Evolutionary conservation across 2,888 invertebrate species (phyloP).

Genomic region (Quadroppia sp.): DNA sequence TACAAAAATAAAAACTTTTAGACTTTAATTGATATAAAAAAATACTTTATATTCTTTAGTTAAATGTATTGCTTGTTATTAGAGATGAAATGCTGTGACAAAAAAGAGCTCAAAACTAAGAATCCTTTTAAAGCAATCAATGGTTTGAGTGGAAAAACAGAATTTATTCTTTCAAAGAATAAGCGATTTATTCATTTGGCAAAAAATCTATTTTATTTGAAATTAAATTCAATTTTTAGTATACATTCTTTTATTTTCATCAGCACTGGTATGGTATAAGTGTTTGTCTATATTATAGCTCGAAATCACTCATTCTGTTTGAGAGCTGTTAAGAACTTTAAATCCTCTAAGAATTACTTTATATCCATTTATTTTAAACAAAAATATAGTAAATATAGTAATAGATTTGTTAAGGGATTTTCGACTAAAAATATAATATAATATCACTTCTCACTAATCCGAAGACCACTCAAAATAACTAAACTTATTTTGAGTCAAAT

Average conservation of each 20-base stretch:
- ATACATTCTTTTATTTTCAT: neutral
- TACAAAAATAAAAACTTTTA: neutral
- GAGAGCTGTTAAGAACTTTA: constrained; percentile 36
- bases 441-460: constrained; percentile 30
- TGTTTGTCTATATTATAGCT: neutral
- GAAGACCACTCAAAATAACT: neutral
- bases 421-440: neutral
- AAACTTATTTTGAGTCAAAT: too few relatives aligned
- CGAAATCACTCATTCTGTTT: constrained; percentile 35
- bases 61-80: neutral
- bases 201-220: constrained; percentile 28
- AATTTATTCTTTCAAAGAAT: neutral
- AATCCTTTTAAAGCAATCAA: constrained; percentile 8
- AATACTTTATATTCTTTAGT: neutral
- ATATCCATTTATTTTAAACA: constrained; percentile 34
- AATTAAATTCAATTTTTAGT: constrained; percentile 8
- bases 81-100: neutral
- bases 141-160: neutral
- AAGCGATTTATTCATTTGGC: constrained; percentile 15
- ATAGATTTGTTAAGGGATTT: constrained; percentile 35
- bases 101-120: neutral
- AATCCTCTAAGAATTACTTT: constrained; percentile 36
- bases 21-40: too few relatives aligned
- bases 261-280: neutral
- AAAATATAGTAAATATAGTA: constrained; percentile 15